phyloP scores from a whole-genome alignment of 2,797 vertebrate genomes.

The Falco peregrinus region DNA sequence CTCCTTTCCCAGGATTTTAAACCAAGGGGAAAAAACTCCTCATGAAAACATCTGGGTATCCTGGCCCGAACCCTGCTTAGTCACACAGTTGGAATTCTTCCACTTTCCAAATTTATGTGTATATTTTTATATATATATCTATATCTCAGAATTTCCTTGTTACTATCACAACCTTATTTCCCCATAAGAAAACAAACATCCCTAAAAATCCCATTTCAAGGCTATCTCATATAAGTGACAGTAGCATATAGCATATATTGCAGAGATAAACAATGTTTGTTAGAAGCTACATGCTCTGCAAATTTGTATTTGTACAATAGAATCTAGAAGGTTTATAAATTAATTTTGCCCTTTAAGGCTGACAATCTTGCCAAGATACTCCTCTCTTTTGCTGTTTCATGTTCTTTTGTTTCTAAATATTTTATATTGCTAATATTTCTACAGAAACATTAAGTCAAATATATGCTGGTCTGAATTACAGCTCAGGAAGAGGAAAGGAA shows the following conservation, averaged over 20 bases:
- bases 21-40: not conserved
- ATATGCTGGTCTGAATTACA: slow-evolving; percentile 50
- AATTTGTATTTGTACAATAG: not conserved
- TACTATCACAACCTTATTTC: not conserved
- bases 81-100: not conserved
- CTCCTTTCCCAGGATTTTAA: not conserved
- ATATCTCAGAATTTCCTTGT: not conserved
- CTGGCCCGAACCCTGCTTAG: not conserved
- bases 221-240: not conserved
- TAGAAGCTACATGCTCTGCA: not conserved
- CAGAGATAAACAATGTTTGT: not conserved
- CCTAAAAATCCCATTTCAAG: slow-evolving; percentile 11
- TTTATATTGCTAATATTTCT: slow-evolving; percentile 29
- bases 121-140: not conserved
- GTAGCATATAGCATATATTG: not conserved
- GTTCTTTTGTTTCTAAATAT: slow-evolving; percentile 37
- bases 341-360: slow-evolving; percentile 56
- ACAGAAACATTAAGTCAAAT: slow-evolving; percentile 56
- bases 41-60: not conserved
- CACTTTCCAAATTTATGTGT: not conserved
- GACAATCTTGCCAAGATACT: slow-evolving; percentile 41
- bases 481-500: slow-evolving; percentile 51
- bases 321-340: slow-evolving; percentile 56
- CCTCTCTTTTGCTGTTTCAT: not conserved
- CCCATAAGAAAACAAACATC: not conserved